Evolutionary conservation across 2,888 invertebrate species (phyloP).

Genomic region (Myopa tessellatipennis): DNA sequence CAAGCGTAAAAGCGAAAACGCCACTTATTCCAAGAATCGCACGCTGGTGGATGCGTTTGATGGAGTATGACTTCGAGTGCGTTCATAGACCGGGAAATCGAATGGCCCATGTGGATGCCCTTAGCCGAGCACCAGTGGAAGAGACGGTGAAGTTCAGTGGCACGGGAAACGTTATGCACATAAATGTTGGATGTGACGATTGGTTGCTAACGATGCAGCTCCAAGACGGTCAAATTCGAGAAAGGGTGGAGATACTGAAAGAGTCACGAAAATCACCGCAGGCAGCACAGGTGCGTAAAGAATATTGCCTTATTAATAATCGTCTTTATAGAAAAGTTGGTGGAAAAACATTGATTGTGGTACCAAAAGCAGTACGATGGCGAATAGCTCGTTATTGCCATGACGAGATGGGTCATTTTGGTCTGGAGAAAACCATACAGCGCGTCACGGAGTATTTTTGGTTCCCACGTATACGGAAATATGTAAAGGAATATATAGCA

Average conservation of each 20-base stretch:
- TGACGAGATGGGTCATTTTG: conserved; percentile 47
- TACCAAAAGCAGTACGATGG: conserved; percentile 44
- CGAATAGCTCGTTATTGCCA: conserved; percentile 44
- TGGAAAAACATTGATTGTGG: conserved; percentile 35
- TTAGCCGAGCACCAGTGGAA: conserved; percentile 32
- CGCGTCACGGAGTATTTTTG: conserved; percentile 42
- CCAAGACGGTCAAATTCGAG: conserved; percentile 39
- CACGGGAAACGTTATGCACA: conserved; percentile 5
- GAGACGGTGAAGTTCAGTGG: not conserved
- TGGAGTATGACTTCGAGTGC: conserved; percentile 36
- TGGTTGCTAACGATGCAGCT: no score
- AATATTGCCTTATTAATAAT: conserved; percentile 41
- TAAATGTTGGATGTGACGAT: conserved; percentile 30
- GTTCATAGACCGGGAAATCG: conserved; percentile 34
- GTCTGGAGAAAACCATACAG: conserved; percentile 45
- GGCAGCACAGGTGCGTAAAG: conserved; percentile 38
- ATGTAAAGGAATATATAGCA: conserved; percentile 41
- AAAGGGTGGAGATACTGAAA: conserved; percentile 39
- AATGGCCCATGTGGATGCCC: conserved; percentile 43
- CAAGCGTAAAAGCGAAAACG: conserved; percentile 38
- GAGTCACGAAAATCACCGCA: conserved; percentile 36
- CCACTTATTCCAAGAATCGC: not conserved
- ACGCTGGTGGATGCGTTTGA: conserved; percentile 39
- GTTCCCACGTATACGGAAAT: conserved; percentile 47
- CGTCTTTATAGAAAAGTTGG: conserved; percentile 36